phyloP scores from a whole-genome alignment of 2,797 vertebrate genomes.

The Scolopax bukidnonensis region DNA sequence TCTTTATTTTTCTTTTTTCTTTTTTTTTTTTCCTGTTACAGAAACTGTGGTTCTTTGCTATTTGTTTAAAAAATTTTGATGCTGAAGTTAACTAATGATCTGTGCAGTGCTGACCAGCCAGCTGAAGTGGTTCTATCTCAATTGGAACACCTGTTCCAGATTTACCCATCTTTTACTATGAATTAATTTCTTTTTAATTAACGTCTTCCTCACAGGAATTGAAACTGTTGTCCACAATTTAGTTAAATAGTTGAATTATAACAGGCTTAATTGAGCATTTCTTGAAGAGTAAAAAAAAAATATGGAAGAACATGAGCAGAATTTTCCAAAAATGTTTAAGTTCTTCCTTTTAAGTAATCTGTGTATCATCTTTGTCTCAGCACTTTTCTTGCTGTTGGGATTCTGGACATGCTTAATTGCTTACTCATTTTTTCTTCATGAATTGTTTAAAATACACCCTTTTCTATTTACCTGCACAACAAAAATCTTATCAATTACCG shows the following conservation, averaged over 20 bases:
- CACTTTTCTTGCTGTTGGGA: not conserved
- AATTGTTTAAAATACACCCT: not conserved
- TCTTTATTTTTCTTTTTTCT: too few relatives aligned
- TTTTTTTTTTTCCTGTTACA: too few relatives aligned
- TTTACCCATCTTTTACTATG: not conserved
- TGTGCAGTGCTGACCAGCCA: not conserved
- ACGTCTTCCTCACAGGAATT: not conserved
- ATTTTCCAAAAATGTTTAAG: not conserved
- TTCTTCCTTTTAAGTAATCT: not conserved
- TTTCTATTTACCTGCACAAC: not conserved
- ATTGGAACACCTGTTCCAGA: not conserved
- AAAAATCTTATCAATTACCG: not conserved
- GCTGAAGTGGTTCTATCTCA: not conserved
- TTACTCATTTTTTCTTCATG: not conserved
- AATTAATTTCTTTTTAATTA: slow-evolving; percentile 41
- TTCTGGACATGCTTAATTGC: not conserved
- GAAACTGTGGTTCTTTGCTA: not conserved
- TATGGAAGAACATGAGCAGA: not conserved
- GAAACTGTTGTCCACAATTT: not conserved
- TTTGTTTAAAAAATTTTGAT: not conserved
- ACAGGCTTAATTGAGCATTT: not conserved
- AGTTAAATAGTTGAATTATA: not conserved
- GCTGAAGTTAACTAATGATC: not conserved
- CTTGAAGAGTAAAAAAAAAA: not conserved
- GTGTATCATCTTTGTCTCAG: not conserved